Percentiles rank a stretch among this genome's conserved stretches.
phyloP scores from a whole-genome alignment of 1,140 invertebrate genomes.

The Orchestia grillus region DNA sequence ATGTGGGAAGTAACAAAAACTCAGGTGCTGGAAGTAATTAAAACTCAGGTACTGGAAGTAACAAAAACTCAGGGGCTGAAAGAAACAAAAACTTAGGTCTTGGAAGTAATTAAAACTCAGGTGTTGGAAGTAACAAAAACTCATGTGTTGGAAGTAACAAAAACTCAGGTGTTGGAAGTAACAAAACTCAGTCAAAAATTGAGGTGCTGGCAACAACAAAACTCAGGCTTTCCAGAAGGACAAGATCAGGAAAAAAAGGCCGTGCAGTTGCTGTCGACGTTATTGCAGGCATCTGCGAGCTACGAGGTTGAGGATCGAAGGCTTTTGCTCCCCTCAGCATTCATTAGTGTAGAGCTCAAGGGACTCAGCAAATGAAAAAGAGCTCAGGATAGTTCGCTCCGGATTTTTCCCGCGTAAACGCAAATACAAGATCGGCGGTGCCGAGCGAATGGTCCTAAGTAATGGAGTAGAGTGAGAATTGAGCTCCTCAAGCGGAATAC shows the following conservation, averaged over 20 bases:
- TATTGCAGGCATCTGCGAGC: background rate
- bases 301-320: background rate
- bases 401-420: background rate
- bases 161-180: no score
- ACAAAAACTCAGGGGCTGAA: no score
- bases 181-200: no score
- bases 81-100: no score
- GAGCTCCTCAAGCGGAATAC: no score
- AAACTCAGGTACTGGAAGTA: no score
- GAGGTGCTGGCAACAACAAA: background rate
- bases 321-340: background rate
- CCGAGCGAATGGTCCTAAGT: background rate
- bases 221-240: background rate
- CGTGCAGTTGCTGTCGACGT: background rate
- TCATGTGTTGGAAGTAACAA: no score
- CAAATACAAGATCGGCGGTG: background rate
- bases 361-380: background rate
- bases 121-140: no score
- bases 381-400: background rate
- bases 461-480: background rate
- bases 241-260: background rate
- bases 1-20: no score
- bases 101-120: no score
- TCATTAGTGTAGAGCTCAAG: background rate
- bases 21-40: no score